Percentiles rank a stretch among this genome's conserved stretches.
phyloP scores from a whole-genome alignment of 1,140 invertebrate genomes.

The Spodoptera frugiperda region DNA sequence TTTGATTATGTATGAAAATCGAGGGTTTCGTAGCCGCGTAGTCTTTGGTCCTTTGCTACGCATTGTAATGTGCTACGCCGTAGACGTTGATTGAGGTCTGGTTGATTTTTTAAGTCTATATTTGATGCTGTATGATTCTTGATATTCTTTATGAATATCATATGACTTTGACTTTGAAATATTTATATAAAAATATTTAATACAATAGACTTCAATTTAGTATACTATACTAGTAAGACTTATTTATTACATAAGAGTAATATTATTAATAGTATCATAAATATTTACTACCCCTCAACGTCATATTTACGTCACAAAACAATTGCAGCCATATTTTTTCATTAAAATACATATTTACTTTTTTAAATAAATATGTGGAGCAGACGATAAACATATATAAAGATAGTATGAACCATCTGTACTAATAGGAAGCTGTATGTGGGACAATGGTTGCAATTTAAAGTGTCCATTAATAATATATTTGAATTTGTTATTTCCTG shows the following conservation, averaged over 20 bases:
- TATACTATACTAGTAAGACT: too few species aligned
- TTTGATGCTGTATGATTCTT: too few species aligned
- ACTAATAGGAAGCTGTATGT: constrained; percentile 26
- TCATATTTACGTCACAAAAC: background rate
- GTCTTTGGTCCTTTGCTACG: constrained; percentile 11
- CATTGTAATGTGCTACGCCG: background rate
- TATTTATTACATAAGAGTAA: background rate
- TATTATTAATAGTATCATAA: too few species aligned
- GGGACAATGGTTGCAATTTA: constrained; percentile 20
- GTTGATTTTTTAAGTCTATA: too few species aligned
- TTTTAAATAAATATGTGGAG: constrained; percentile 3
- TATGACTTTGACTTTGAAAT: too few species aligned
- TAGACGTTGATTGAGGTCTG: background rate
- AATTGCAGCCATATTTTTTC: constrained; percentile 13
- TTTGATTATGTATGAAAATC: constrained; percentile 5
- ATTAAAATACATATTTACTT: background rate
- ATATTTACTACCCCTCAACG: too few species aligned
- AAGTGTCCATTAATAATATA: background rate
- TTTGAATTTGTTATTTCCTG: constrained; percentile 12
- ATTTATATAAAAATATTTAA: too few species aligned
- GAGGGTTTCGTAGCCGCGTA: constrained; percentile 6
- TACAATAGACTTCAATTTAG: too few species aligned
- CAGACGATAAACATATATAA: background rate
- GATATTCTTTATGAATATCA: too few species aligned
- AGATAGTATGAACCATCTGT: constrained; percentile 2